A percentile compares a stretch with the other conserved stretches of the same genome.
Evolutionary conservation across 2,113 vertebrate species (phyloP).

Genomic region (Podarcis muralis): DNA sequence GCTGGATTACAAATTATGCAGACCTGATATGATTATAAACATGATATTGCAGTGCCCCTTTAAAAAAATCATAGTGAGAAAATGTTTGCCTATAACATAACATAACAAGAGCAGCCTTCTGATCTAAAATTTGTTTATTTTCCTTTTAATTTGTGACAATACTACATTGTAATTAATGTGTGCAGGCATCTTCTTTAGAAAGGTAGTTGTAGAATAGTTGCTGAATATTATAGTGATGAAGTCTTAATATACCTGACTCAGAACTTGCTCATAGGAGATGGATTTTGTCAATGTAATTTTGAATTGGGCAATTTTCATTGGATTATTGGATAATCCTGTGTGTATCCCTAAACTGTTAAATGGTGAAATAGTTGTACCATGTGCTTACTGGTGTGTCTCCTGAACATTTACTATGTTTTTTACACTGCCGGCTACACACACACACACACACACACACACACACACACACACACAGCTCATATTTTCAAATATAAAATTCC

Average conservation of each 20-base stretch:
- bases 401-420: neutral
- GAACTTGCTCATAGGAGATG: neutral
- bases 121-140: neutral
- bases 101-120: neutral
- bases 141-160: neutral
- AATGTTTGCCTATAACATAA: neutral
- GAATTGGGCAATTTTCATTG: neutral
- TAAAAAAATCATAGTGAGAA: neutral
- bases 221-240: neutral
- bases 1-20: neutral
- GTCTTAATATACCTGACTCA: neutral
- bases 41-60: neutral
- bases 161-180: neutral
- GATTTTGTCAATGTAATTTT: neutral
- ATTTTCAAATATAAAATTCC: neutral
- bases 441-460: neutral
- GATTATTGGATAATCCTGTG: neutral
- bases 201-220: neutral
- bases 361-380: neutral
- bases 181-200: neutral
- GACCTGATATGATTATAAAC: neutral
- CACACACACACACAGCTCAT: slow-evolving; percentile 8
- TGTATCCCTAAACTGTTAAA: neutral
- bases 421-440: neutral
- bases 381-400: no score